A percentile compares a stretch with the other conserved stretches of the same genome.
Evolutionary conservation across 2,888 invertebrate genomes (phyloP).

Genomic region (Octonoba sinensis): DNA sequence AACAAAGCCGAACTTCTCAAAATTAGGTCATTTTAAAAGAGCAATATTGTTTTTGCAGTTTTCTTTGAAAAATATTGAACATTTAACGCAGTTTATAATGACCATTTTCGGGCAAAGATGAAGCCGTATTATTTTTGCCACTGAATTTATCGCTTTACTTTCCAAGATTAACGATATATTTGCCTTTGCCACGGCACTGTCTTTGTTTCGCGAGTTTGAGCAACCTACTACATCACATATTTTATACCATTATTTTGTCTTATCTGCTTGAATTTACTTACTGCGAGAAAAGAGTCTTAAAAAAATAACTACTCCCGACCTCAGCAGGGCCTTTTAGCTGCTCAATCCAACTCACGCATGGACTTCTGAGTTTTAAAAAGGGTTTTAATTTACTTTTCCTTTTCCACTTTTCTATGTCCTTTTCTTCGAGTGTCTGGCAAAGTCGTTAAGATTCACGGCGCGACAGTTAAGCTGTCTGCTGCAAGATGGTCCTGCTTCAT

Average conservation of each 20-base stretch:
- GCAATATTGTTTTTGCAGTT: too few species aligned
- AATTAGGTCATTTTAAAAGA: too few species aligned
- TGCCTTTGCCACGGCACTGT: slow-evolving; percentile 8
- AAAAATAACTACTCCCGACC: slow-evolving; percentile 2
- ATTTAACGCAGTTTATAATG: too few species aligned
- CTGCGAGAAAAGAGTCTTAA: background rate
- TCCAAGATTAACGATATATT: slow-evolving; percentile 30
- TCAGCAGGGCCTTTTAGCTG: slow-evolving; percentile 6
- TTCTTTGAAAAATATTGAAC: too few species aligned
- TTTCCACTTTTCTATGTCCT: slow-evolving; percentile 10
- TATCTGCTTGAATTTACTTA: slow-evolving; percentile 34
- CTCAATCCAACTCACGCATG: slow-evolving; percentile 19
- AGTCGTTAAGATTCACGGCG: slow-evolving; percentile 43
- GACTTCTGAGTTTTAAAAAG: slow-evolving; percentile 22
- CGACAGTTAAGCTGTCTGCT: slow-evolving; percentile 28
- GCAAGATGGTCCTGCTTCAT: slow-evolving; percentile 30
- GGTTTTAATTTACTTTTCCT: slow-evolving; percentile 34
- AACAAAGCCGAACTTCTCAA: too few species aligned
- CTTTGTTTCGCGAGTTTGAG: background rate
- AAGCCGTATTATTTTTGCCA: slow-evolving; percentile 13
- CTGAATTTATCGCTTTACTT: slow-evolving; percentile 21
- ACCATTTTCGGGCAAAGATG: too few species aligned
- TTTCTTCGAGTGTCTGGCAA: slow-evolving; percentile 6
- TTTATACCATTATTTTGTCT: slow-evolving; percentile 35
- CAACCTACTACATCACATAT: slow-evolving; percentile 11